Base-by-base conservation (phyloP, 2,888 invertebrate genomes). In the Timema cristinae region DNA sequence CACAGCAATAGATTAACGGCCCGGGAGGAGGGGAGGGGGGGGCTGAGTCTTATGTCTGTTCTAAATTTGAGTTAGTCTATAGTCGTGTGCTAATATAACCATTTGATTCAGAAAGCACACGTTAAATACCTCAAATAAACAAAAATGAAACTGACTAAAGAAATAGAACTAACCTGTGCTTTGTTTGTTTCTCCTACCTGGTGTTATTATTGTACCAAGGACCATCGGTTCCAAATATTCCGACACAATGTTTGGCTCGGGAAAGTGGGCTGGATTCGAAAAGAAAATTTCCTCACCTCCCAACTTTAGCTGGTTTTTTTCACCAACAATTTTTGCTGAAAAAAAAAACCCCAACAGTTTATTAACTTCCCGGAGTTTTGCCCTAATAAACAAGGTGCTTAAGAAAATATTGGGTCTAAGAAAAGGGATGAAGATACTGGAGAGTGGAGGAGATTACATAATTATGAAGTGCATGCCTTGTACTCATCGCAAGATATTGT, bases 151-250 rank as follows among this genome's bases (percentile, higher is more conserved):
- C n/a, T 54, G 4, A 54, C 54, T 54, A 54, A 54, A 54, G n/a
- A 2, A 13, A 54, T 52, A 54, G 54, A 54, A 13, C 4, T 32
- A 54, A 54, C n/a, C n/a, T n/a, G 11, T 13, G 11, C 11, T 54
- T n/a, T 54, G 10, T 54, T n/a, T 54, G 10, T 32, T 16, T 54
- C 11, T 80, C 49, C 79, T 82, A 83, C 85, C 84, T 70, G 97
- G 97, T 1, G 93, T 90, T 78, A 98, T 94, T 73, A 98, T 92
- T 6, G 96, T 97, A 67, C 93, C 95, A 83, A 89, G 83, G 1
- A 97, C 92, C 81, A 93, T 88, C 0, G 97, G 97, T 81, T 98
- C 97, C 79, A 87, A 90, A 79, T 89, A 91, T 82, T 93, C 91
- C 52, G 85, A 86, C 70, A 95, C 90, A 77, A 89, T 86, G 2